Base-by-base conservation (phyloP, 2,113 vertebrate genomes). In the Scatophagus argus region DNA sequence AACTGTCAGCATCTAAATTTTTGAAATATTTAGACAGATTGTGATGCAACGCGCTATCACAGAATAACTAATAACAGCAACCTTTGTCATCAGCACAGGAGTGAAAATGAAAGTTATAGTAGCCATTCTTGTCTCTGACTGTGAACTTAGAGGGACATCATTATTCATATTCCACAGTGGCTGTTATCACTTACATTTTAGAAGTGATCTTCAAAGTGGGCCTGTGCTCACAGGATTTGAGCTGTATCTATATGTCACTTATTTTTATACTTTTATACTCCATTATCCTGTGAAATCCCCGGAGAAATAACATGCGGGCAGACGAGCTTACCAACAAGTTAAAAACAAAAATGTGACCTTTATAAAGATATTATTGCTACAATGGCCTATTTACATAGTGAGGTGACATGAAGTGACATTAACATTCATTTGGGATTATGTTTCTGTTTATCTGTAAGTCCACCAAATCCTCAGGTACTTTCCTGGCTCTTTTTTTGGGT, bases 131-230 rank as follows among this genome's bases (percentile, higher is more conserved):
- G 25, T 23, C 71, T 27, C 34, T 65, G 61, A 79, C 56, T 31
- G 49, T 3, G 23, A 65, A 13, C 34, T 29, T 56, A 16, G n/a
- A 51, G 34, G 10, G 25, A 51, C 21, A 39, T 73, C 60, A 52
- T 80, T 66, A 59, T 71, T 52, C 62, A 60, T 19, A 34, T 60
- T 25, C 29, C 27, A 49, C 44, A 36, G 25, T 21, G 8, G 29
- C 27, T 60, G 60, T 73, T 65, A 55, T 64, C 72, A 25, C 47
- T 44, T 27, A n/a, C 17, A 29, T 55, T 63, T 56, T 39, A 63
- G 59, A 65, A 32, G 34, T 60, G n/a, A 52, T 27, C 43, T 36
- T 43, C n/a, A 39, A 60, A 39, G 34, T 14, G 32, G 8, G 17
- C 4, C 31, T 36, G 55, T n/a, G 54, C 54, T 56, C 27, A 56